Conservation (phyloP, 1,140 invertebrate species). For the Euglossa dilemma region DNA sequence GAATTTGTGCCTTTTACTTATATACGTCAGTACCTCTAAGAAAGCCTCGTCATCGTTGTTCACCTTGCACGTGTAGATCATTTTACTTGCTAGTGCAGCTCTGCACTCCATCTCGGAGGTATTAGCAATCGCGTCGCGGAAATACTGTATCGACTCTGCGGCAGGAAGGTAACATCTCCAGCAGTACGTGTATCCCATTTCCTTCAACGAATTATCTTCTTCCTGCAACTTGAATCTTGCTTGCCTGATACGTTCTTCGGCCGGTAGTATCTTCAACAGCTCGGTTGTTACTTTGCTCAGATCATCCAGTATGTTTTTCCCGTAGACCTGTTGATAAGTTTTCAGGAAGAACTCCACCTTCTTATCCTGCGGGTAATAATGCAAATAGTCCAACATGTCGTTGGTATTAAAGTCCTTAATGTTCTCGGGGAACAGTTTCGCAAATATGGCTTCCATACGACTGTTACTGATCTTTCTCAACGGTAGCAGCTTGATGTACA, state of each 20-base stretch:
- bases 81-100: constrained; percentile 40
- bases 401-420: constrained; percentile 48
- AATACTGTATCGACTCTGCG: constrained; percentile 59
- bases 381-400: constrained; percentile 52
- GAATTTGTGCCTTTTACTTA: constrained; percentile 68
- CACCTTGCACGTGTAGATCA: constrained; percentile 72
- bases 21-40: constrained; percentile 63
- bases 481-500: constrained; percentile 57
- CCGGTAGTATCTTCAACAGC: constrained; percentile 63
- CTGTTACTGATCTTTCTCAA: constrained; percentile 59
- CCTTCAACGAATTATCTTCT: accelerated
- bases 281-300: constrained; percentile 38
- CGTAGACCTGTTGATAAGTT: constrained; percentile 67
- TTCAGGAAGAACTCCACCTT: constrained; percentile 53
- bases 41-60: constrained; percentile 70
- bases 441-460: constrained; percentile 66
- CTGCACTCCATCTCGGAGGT: constrained; percentile 28
- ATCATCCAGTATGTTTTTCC: constrained; percentile 54
- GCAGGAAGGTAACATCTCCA: constrained; percentile 74
- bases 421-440: constrained; percentile 58
- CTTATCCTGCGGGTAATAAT: constrained; percentile 63
- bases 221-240: constrained; percentile 65
- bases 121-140: constrained; percentile 66
- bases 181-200: not conserved
- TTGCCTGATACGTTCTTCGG: constrained; percentile 65